Evolutionary conservation across 2,888 invertebrate genomes (phyloP).

Genomic region (Eupithecia insigniata): DNA sequence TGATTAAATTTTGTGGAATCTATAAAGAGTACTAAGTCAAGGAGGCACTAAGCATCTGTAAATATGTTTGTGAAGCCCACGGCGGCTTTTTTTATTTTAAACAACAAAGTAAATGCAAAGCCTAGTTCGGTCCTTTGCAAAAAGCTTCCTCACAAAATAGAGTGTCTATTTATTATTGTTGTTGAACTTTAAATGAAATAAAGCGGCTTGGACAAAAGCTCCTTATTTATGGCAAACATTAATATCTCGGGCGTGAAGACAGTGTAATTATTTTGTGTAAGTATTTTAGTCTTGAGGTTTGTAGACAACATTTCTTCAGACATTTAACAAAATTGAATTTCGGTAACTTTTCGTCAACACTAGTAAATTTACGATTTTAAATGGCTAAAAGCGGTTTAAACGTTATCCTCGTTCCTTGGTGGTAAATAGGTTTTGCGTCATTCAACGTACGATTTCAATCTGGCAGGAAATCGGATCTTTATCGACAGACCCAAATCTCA

Average conservation of each 20-base stretch:
- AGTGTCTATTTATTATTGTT: conserved; percentile 30
- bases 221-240: conserved; percentile 59
- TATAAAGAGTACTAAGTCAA: neutral
- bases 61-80: neutral
- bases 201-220: conserved; percentile 57
- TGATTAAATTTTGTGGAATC: neutral
- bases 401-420: neutral
- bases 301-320: conserved; percentile 5
- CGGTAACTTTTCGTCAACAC: neutral
- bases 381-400: neutral
- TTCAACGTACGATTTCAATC: conserved; percentile 12
- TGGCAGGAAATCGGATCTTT: conserved; percentile 12
- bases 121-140: neutral
- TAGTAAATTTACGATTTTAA: neutral
- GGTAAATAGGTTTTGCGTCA: neutral
- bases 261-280: conserved; percentile 50
- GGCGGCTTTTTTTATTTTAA: neutral
- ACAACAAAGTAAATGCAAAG: neutral
- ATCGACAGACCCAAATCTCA: conserved; percentile 12
- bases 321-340: neutral
- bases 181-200: conserved; percentile 53
- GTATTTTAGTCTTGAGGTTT: conserved; percentile 39
- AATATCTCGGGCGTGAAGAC: conserved; percentile 59
- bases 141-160: neutral
- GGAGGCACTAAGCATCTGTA: neutral